These are phyloP conservation scores for Turritopsis rubra DNA, from an alignment of 30 jellyfish, hydroid and myxozoan species.

Conservation along the genomic window DNA sequence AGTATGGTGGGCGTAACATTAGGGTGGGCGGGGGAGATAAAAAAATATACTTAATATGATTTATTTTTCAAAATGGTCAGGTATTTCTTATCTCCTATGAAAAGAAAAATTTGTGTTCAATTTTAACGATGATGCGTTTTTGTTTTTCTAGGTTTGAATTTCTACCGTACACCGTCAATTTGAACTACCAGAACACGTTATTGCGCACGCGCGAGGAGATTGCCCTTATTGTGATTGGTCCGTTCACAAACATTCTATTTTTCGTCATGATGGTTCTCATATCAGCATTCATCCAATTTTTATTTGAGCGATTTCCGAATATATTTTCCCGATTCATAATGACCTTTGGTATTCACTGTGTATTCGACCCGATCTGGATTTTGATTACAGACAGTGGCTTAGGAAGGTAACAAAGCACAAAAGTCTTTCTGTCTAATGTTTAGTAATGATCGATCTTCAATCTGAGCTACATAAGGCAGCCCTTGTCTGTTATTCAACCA, in stretches of 20 bases:
- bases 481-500: too few species aligned
- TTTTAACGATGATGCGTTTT: background rate
- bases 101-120: too few species aligned
- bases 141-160: constrained; percentile 53
- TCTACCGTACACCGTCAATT: constrained; percentile 83
- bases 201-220: constrained; percentile 89
- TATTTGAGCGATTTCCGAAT: constrained; percentile 66
- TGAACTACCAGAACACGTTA: constrained; percentile 70
- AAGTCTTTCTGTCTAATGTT: too few species aligned
- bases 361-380: constrained; percentile 85
- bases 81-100: too few species aligned
- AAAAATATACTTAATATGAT: too few species aligned
- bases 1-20: too few species aligned
- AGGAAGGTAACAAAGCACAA: constrained; percentile 61
- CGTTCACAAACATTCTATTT: constrained; percentile 61
- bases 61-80: too few species aligned
- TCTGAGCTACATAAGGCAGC: too few species aligned
- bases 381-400: constrained; percentile 72
- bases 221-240: constrained; percentile 81
- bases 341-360: constrained; percentile 85
- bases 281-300: constrained; percentile 63
- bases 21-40: too few species aligned
- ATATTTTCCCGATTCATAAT: constrained; percentile 64
- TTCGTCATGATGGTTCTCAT: constrained; percentile 48
- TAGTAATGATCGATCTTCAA: too few species aligned